Evolutionary conservation across 2,888 invertebrate species (phyloP), one percentile per base, ranked within the genome.

Genomic region (Mythimna loreyi): DNA sequence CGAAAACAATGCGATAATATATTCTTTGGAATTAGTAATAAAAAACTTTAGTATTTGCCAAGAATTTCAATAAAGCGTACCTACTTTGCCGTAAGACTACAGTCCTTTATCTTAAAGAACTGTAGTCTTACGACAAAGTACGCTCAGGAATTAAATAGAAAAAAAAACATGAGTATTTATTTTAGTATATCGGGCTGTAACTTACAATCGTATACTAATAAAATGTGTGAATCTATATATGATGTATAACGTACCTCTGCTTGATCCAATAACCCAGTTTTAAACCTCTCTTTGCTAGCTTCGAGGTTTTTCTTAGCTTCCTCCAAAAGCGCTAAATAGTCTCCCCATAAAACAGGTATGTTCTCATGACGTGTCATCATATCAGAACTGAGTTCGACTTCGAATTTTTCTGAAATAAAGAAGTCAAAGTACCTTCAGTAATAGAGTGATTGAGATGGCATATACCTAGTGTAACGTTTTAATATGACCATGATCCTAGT

Each of bases 241-340:
- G 13, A 21, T 8, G 3, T n/a, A 25, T 9, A 53, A 30, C 58
- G 75, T 87, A 96, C 96, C 85, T 98, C 97, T 0, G 98, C 97
- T 87, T 97, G 97, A 72, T 97, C 96, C 53, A 98, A 90, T 11
- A 98, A 92, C 60, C 96, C 96, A n/a, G 97, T 93, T 92, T 97
- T 98, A 86, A 97, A 97, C 82, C 96, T 97, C 61, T 97, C 97
- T 92, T 98, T 98, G 70, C 97, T 97, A 72, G 96, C 96, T 82
- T 97, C 97, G 21, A 99, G 92, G 96, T 97, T 96, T 83, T 97
- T 97, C 81, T 98, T 98, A 1, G 98, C 97, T 78, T 97, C 97
- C 64, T 96, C 96, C 16, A 99, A 92, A 19, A 97, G 90, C 57
- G 96, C 93, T 60, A 98, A 93, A 92, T 98, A 99, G 2, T 96